Percentiles rank a stretch among this genome's conserved stretches.
These are phyloP conservation scores for Gambelia wislizenii DNA, from an alignment of 2,797 vertebrate species.

Conservation along the genomic window DNA sequence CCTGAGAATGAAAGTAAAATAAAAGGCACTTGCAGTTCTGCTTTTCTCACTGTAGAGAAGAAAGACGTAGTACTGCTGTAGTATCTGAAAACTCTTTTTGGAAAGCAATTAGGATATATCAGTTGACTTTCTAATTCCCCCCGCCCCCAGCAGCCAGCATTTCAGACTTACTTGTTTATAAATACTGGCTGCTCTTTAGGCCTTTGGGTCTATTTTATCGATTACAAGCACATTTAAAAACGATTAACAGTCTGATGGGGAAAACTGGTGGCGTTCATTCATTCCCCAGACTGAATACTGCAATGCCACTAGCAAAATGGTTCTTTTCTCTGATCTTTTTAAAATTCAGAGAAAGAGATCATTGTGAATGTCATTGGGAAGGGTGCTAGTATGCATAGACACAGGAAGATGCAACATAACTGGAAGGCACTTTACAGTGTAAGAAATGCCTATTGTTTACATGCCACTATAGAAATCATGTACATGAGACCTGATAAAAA, in stretches of 20 bases:
- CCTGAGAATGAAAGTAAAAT: constrained; percentile 54
- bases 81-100: constrained; percentile 53
- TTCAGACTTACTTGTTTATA: constrained; percentile 53
- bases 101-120: constrained; percentile 41
- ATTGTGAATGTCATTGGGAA: background rate
- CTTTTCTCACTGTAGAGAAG: constrained; percentile 51
- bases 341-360: background rate
- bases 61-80: constrained; percentile 29
- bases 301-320: background rate
- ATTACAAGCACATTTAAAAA: constrained; percentile 64
- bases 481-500: constrained; percentile 6
- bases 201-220: constrained; percentile 51
- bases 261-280: constrained; percentile 14
- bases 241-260: constrained; percentile 44
- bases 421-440: background rate
- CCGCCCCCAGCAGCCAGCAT: constrained; percentile 20
- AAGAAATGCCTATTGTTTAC: constrained; percentile 9
- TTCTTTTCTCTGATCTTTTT: constrained; percentile 8
- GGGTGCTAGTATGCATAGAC: background rate
- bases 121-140: constrained; percentile 32
- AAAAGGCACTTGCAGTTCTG: constrained; percentile 44
- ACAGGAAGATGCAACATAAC: background rate
- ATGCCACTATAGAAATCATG: constrained; percentile 2
- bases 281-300: background rate
- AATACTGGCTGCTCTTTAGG: constrained; percentile 51